Evolutionary conservation across 2,113 vertebrate species (phyloP).

Genomic region (Panthera tigris): DNA sequence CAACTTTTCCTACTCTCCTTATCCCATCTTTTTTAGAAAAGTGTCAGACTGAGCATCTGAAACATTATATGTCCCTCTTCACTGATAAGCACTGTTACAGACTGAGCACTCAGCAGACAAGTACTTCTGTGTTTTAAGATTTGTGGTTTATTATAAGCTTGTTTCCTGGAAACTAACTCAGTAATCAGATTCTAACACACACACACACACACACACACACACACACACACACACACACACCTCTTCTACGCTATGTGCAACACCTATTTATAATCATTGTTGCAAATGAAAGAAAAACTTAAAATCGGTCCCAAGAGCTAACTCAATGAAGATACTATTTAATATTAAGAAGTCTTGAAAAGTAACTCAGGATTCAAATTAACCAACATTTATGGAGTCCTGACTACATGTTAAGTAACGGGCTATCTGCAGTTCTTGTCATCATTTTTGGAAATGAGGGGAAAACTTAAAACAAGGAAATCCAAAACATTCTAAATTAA

Average conservation of each 20-base stretch:
- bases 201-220: not conserved
- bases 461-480: not conserved
- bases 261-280: not conserved
- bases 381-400: not conserved
- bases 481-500: not conserved
- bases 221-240: not conserved
- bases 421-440: not conserved
- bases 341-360: not conserved
- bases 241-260: not conserved
- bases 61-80: not conserved
- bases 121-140: not conserved
- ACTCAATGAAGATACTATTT: not conserved
- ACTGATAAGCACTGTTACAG: not conserved
- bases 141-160: not conserved
- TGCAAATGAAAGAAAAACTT: not conserved
- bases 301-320: not conserved
- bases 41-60: not conserved
- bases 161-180: not conserved
- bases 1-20: not conserved
- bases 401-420: not conserved
- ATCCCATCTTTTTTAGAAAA: not conserved
- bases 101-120: not conserved
- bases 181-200: not conserved
- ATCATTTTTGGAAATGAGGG: not conserved
- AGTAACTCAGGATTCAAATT: not conserved